Evolutionary conservation across 2,797 vertebrate species (phyloP).

Genomic region (Acanthornis magna): DNA sequence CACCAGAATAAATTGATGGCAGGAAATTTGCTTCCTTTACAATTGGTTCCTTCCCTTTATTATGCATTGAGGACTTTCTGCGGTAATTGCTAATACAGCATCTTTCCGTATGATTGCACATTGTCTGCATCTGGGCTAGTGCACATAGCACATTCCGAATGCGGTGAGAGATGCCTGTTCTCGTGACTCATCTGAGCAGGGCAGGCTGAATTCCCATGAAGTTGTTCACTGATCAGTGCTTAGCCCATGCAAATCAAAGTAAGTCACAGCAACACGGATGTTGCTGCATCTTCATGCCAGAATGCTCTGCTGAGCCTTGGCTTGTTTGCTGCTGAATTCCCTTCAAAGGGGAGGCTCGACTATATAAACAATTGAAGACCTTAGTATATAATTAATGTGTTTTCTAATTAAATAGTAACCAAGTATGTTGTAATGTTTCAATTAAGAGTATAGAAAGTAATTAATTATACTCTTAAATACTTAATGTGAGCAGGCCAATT

Average conservation of each 20-base stretch:
- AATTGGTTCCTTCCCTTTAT: background rate
- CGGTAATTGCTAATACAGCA: background rate
- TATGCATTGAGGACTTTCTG: background rate
- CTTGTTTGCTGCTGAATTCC: conserved; percentile 28
- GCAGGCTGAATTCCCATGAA: background rate
- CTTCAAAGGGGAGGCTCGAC: background rate
- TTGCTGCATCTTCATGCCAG: conserved; percentile 14
- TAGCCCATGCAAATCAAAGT: background rate
- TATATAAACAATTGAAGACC: conserved; percentile 29
- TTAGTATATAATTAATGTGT: conserved; percentile 48
- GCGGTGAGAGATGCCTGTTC: background rate
- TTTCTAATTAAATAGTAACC: conserved; percentile 58
- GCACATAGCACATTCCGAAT: background rate
- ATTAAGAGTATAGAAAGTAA: conserved; percentile 48
- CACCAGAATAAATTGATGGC: background rate
- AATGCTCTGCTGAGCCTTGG: conserved; percentile 10
- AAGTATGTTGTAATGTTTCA: conserved; percentile 33
- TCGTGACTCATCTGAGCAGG: background rate
- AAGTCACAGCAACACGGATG: background rate
- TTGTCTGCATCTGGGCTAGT: background rate
- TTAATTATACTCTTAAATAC: conserved; percentile 51
- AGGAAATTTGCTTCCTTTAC: background rate
- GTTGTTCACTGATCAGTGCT: background rate
- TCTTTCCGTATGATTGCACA: background rate
- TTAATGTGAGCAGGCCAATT: conserved; percentile 34